Conservation (phyloP, 2,888 invertebrate genomes). For the Sphecodes monilicornis region DNA sequence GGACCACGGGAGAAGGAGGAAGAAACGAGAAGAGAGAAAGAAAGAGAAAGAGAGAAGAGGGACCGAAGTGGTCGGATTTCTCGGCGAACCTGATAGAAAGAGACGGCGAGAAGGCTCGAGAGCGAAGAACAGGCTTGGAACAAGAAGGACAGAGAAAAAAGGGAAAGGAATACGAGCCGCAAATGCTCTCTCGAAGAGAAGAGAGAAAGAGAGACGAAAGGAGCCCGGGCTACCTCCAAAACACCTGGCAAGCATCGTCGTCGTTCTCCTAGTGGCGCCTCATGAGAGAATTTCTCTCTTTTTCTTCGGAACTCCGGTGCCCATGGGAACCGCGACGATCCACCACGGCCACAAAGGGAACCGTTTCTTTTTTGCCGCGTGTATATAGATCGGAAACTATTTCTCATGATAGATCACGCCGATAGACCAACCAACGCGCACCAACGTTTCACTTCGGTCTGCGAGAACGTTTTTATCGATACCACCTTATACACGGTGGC, state of each 20-base stretch:
- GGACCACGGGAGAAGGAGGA: slow-evolving; percentile 15
- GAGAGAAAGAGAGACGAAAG: slow-evolving; percentile 39
- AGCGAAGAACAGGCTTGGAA: slow-evolving; percentile 37
- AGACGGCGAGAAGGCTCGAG: slow-evolving; percentile 38
- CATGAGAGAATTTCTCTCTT: slow-evolving; percentile 69
- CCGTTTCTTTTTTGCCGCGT: slow-evolving; percentile 45
- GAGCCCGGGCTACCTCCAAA: slow-evolving; percentile 65
- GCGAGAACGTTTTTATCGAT: not conserved
- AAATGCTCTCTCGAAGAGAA: slow-evolving; percentile 21
- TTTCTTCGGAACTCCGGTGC: slow-evolving; percentile 68
- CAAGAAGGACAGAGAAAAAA: slow-evolving; percentile 41
- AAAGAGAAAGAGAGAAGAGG: not conserved
- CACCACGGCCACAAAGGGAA: slow-evolving; percentile 52
- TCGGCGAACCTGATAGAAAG: slow-evolving; percentile 31
- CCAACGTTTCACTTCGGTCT: slow-evolving; percentile 3
- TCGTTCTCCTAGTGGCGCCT: slow-evolving; percentile 75
- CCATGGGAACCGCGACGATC: slow-evolving; percentile 75
- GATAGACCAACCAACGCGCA: slow-evolving; percentile 16
- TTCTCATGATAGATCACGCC: slow-evolving; percentile 33
- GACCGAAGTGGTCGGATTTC: slow-evolving; percentile 44
- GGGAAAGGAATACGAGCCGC: slow-evolving; percentile 35
- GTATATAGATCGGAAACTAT: slow-evolving; percentile 56
- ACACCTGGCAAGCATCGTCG: slow-evolving; percentile 78
- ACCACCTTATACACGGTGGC: slow-evolving; percentile 5
- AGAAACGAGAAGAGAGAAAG: not conserved